Evolutionary conservation across 2,797 vertebrate species (phyloP).

Genomic region (Alectoris magna): DNA sequence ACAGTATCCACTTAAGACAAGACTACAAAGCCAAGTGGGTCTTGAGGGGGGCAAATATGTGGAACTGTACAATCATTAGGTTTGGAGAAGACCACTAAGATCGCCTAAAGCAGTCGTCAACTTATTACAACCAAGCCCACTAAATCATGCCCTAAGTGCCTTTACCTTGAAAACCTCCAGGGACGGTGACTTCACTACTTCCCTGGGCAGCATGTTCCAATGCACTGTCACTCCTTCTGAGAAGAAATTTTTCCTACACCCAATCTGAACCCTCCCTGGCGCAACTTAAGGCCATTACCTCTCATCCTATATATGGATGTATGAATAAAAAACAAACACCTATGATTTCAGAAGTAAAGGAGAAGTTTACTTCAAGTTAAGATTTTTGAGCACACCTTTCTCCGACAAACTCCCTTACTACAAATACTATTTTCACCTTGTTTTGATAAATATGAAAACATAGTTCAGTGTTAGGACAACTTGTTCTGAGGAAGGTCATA

Average conservation of each 20-base stretch:
- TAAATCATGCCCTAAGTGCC: too few relatives aligned
- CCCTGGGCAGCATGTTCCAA: too few relatives aligned
- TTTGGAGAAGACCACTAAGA: too few relatives aligned
- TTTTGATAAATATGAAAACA: background rate
- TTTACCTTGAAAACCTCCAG: too few relatives aligned
- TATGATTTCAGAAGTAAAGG: background rate
- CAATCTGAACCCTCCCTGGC: too few relatives aligned
- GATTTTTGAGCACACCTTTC: background rate
- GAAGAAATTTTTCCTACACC: too few relatives aligned
- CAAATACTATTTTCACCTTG: background rate
- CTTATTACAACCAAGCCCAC: too few relatives aligned
- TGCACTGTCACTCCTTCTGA: too few relatives aligned
- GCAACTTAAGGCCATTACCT: too few relatives aligned
- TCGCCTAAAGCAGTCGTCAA: too few relatives aligned
- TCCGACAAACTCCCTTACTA: background rate
- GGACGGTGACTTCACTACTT: too few relatives aligned
- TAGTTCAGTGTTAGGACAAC: background rate
- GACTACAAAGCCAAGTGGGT: background rate
- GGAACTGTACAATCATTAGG: too few relatives aligned
- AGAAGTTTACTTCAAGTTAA: background rate
- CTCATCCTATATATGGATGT: background rate
- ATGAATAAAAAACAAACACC: background rate
- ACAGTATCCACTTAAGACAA: background rate
- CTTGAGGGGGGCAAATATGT: background rate
- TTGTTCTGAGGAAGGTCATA: background rate